Evolutionary conservation across 2,113 vertebrate genomes (phyloP).

Genomic region (Rhea pennata): DNA sequence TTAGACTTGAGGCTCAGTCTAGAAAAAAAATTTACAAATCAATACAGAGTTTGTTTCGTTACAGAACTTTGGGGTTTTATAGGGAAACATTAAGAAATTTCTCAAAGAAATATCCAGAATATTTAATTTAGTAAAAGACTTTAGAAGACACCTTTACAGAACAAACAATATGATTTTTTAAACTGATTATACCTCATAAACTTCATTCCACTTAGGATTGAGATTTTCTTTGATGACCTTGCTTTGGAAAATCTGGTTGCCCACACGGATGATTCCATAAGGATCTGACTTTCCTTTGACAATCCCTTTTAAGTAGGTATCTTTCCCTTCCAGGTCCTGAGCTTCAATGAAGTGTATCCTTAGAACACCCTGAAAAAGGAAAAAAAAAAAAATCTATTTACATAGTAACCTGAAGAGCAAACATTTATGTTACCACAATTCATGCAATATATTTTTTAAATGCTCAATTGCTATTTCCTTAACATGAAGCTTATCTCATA

Average conservation of each 20-base stretch:
- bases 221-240: constrained; percentile 92
- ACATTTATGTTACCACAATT: neutral
- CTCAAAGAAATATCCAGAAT: neutral
- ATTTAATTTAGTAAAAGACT: neutral
- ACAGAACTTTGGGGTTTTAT: neutral
- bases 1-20: neutral
- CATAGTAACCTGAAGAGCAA: neutral
- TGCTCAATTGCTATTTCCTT: neutral
- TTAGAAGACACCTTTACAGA: neutral
- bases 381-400: neutral
- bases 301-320: constrained; percentile 89
- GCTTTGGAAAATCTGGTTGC: constrained; percentile 89
- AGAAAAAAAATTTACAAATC: neutral
- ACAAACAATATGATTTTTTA: neutral
- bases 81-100: neutral
- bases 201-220: constrained; percentile 93
- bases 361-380: constrained; percentile 83
- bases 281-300: constrained; percentile 97
- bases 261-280: constrained; percentile 89
- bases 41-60: neutral
- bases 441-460: neutral
- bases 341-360: constrained; percentile 95
- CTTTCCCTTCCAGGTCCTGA: constrained; percentile 91
- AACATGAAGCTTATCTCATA: neutral
- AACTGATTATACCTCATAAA: constrained; percentile 87